Conservation (phyloP, 2,797 vertebrate genomes). For the Urocyon cinereoargenteus region DNA sequence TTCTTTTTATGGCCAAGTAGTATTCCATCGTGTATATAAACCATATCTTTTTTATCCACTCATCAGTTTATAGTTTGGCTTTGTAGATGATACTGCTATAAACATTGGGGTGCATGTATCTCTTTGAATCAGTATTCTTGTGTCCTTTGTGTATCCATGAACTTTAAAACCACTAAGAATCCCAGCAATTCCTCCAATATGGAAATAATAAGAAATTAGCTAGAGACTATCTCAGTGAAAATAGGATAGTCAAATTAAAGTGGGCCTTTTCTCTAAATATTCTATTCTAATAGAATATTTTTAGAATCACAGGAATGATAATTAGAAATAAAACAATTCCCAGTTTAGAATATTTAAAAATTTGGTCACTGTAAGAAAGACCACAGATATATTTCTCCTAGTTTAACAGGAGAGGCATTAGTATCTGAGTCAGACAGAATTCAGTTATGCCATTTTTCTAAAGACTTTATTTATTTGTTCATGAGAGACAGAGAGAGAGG, state of each 20-base stretch:
- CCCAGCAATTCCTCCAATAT: neutral
- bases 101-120: neutral
- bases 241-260: conserved; percentile 2
- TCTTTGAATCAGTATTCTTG: neutral
- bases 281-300: neutral
- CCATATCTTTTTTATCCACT: neutral
- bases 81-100: neutral
- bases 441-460: neutral
- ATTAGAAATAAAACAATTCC: conserved; percentile 37
- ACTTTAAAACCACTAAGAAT: neutral
- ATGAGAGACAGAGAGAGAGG: no score
- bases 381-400: neutral
- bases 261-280: neutral
- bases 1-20: neutral
- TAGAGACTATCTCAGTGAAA: neutral
- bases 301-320: neutral
- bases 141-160: neutral
- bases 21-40: neutral
- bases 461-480: no score
- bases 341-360: conserved; percentile 32
- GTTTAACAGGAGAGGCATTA: neutral
- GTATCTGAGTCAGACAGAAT: neutral
- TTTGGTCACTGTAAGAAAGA: neutral
- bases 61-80: neutral
- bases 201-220: conserved; percentile 11